A percentile compares a stretch with the other conserved stretches of the same genome.
These are phyloP conservation scores for Aselliscus stoliczkanus DNA, from an alignment of 2,797 vertebrate genomes.

Conservation along the genomic window DNA sequence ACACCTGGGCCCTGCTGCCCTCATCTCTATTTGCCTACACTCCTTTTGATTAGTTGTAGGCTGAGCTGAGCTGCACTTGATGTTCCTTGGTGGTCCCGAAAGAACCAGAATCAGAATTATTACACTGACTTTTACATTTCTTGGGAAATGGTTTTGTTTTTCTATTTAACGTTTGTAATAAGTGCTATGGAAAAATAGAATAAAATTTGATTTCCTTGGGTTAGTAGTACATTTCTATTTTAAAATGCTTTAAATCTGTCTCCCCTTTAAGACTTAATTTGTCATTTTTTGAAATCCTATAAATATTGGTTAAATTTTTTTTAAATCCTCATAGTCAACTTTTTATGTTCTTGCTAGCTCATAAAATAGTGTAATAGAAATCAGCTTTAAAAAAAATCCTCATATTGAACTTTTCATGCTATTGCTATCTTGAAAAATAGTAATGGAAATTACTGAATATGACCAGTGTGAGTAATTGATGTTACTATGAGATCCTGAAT, in stretches of 20 bases:
- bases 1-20: neutral
- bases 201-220: neutral
- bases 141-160: neutral
- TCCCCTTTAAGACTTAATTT: neutral
- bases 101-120: neutral
- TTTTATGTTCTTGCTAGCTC: neutral
- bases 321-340: neutral
- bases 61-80: neutral
- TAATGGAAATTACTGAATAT: constrained; percentile 36
- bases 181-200: neutral
- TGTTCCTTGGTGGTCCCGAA: neutral
- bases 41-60: neutral
- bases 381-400: neutral
- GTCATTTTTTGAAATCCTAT: neutral
- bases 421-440: neutral
- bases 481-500: neutral
- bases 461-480: constrained; percentile 12
- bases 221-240: neutral
- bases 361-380: constrained; percentile 23
- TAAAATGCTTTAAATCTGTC: neutral
- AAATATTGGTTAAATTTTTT: neutral
- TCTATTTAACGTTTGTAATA: neutral
- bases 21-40: neutral
- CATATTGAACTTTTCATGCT: constrained; percentile 1
- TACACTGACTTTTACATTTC: neutral